Evolutionary conservation across 2,113 vertebrate species (phyloP).

Genomic region (Amblyopsis rosae): DNA sequence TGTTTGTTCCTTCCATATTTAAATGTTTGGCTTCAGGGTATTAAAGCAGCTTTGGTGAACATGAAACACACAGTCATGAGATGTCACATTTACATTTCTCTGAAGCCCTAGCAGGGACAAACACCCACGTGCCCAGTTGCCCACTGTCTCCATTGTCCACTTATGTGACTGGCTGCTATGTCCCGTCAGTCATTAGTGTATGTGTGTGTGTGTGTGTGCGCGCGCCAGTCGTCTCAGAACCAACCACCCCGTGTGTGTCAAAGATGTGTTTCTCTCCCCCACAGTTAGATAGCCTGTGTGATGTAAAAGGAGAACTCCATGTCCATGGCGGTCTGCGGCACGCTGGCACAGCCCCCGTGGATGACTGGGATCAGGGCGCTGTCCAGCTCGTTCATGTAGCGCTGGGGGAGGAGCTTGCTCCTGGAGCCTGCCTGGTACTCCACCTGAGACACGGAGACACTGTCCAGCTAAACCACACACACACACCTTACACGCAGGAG

Average conservation of each 20-base stretch:
- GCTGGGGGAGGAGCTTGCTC: slow-evolving; percentile 86
- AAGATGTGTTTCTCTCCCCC: background rate
- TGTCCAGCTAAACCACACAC: background rate
- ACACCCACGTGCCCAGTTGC: too few relatives aligned
- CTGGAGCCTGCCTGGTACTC: slow-evolving; percentile 91
- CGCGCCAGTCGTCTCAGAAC: background rate
- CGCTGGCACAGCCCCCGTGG: slow-evolving; percentile 79
- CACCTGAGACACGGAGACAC: slow-evolving; percentile 73
- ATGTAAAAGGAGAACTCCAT: slow-evolving; percentile 94
- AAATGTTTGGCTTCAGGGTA: slow-evolving; percentile 54
- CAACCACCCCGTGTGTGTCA: background rate
- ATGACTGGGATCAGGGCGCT: slow-evolving; percentile 90
- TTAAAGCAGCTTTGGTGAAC: slow-evolving; percentile 68
- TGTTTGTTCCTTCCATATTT: slow-evolving; percentile 32
- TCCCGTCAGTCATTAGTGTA: background rate
- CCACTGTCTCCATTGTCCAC: background rate
- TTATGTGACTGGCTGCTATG: background rate
- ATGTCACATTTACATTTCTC: background rate
- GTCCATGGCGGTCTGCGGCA: slow-evolving; percentile 82
- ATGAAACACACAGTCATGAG: slow-evolving; percentile 15
- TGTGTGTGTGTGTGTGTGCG: background rate
- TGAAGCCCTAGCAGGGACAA: background rate
- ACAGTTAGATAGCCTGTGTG: slow-evolving; percentile 74
- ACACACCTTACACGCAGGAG: background rate
- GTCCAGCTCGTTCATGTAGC: slow-evolving; percentile 92